phyloP scores from a whole-genome alignment of 2,888 invertebrate genomes.

The Blastobasis lacticolella region DNA sequence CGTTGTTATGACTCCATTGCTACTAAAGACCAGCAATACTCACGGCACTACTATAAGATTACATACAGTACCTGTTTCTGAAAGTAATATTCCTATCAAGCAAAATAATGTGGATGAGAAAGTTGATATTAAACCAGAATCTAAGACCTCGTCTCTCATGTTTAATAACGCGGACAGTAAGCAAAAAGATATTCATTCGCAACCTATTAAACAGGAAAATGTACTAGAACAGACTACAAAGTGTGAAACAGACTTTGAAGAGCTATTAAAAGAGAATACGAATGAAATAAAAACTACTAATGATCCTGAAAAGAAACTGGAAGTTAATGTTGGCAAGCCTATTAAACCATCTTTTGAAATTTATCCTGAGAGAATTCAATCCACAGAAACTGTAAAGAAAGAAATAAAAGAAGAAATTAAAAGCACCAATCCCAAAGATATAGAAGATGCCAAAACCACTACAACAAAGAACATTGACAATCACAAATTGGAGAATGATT shows the following conservation, averaged over 20 bases:
- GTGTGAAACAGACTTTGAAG: constrained; percentile 68
- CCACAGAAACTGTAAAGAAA: constrained; percentile 17
- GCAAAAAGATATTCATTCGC: constrained; percentile 18
- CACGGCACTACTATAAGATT: constrained; percentile 20
- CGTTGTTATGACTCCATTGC: constrained; percentile 50
- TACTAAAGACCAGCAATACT: constrained; percentile 41
- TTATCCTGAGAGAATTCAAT: constrained; percentile 23
- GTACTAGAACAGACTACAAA: constrained; percentile 32
- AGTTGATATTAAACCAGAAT: constrained; percentile 18
- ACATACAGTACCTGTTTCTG: neutral
- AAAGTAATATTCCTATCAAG: constrained; percentile 7
- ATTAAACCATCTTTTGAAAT: constrained; percentile 25
- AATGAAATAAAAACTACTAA: constrained; percentile 65
- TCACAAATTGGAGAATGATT: neutral
- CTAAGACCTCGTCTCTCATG: constrained; percentile 9
- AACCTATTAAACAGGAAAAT: constrained; percentile 12
- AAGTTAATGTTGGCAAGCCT: constrained; percentile 55
- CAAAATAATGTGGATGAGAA: constrained; percentile 24
- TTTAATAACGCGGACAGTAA: constrained; percentile 23
- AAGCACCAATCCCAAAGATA: constrained; percentile 4
- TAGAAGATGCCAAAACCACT: neutral
- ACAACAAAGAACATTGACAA: neutral
- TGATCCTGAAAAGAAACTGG: constrained; percentile 56
- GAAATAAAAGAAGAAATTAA: constrained; percentile 4
- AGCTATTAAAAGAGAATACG: constrained; percentile 63